These are phyloP conservation scores for Drosophila melanica DNA, from an alignment of 1,140 invertebrate species.

Conservation along the genomic window DNA sequence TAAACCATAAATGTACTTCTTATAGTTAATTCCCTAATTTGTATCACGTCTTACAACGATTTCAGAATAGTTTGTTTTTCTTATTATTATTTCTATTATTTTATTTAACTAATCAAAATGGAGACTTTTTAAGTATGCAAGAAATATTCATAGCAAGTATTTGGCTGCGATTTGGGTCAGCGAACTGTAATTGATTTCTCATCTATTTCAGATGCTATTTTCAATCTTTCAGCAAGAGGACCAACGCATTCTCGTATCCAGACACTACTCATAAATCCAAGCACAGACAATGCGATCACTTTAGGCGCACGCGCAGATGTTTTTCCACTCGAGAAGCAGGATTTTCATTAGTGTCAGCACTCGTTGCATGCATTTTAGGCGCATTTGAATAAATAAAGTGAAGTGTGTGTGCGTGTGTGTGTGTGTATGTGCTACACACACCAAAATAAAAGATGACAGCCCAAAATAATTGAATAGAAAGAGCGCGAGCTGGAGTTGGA, in stretches of 20 bases:
- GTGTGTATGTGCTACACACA: neutral
- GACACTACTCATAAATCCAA: conserved; percentile 15
- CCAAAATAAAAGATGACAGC: conserved; percentile 66
- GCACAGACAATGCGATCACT: conserved; percentile 31
- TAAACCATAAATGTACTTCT: neutral
- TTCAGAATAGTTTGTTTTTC: too few relatives aligned
- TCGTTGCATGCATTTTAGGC: conserved; percentile 46
- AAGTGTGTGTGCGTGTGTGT: conserved; percentile 15
- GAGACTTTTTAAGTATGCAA: too few relatives aligned
- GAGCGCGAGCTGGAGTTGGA: conserved; percentile 18
- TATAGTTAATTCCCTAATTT: too few relatives aligned
- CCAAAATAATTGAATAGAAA: conserved; percentile 68
- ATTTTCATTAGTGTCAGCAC: conserved; percentile 67
- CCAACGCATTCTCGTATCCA: conserved; percentile 38
- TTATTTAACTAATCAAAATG: too few relatives aligned
- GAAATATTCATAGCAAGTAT: neutral
- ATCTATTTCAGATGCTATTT: conserved; percentile 8
- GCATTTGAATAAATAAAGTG: conserved; percentile 71
- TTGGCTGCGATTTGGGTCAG: neutral
- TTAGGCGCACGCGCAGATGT: conserved; percentile 66
- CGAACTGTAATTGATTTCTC: conserved; percentile 16
- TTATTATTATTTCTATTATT: too few relatives aligned
- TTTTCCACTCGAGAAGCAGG: conserved; percentile 40
- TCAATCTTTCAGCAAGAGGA: conserved; percentile 36
- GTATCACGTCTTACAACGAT: too few relatives aligned